Base-by-base conservation (phyloP, 1,140 invertebrate genomes). In the Rhyacophila brunnea region DNA sequence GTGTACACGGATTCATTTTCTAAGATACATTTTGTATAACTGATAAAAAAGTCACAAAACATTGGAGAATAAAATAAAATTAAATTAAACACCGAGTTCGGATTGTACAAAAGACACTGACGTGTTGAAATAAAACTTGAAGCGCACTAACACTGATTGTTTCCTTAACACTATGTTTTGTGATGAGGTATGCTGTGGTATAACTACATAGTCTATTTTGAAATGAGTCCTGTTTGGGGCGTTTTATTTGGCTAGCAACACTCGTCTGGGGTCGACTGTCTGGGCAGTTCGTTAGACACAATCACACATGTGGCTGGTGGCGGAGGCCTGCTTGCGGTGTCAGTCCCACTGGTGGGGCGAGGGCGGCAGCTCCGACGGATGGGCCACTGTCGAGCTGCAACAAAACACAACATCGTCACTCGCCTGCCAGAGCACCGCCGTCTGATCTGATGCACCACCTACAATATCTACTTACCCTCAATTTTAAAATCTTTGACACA, bases 341-440 rank as follows among this genome's bases (percentile, higher is more conserved):
- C 84, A 95, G 83, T 98, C 93, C 96, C 95, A 98, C 73, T 96
- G 91, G 78, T 98, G 93, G 58, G 95, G 95, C 68, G 94, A 97
- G 18, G 95, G 95, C 67, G 95, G 96, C 74, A 98, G 81, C 83
- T 98, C 95, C 52, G 93, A 96, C 44, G 94, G 92, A 80, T 98
- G 95, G 59, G 96, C 96, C 73, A 98, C 95, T 61, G 93, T 94
- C 58, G 95, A 98, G 80, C 94, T 95, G 86, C 67, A 91, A 89
- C 52, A 68, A 58, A 65, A 48, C 1, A 55, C 18, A 35, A 23
- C 19, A 9, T 23, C 15, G 11, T 54, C 43, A 52, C 42, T 59
- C 20, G 28, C 4, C 43, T 35, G 19, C 15, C 35, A 14, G 4
- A 50, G 23, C 50, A 44, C 38, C 14, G 34, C 51, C 40, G 17